Conservation (phyloP, 1,140 invertebrate species). For the Drosophila teissieri region DNA sequence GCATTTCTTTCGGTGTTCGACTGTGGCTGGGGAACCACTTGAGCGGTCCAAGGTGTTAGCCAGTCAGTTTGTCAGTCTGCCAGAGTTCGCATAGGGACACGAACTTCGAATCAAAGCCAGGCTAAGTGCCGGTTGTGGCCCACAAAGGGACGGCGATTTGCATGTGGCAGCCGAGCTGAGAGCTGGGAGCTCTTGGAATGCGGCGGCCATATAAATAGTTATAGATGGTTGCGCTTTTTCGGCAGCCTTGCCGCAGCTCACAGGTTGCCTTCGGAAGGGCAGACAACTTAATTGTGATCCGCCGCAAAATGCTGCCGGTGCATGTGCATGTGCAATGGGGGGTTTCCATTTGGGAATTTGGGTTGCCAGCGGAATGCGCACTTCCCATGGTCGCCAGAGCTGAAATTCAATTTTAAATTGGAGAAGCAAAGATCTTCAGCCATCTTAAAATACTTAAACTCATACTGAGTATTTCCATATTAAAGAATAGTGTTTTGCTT, state of each 20-base stretch:
- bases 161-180: constrained; percentile 61
- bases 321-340: constrained; percentile 22
- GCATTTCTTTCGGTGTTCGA: not conserved
- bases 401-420: not conserved
- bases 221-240: constrained; percentile 51
- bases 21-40: constrained; percentile 17
- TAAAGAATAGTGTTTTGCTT: too few species aligned
- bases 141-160: constrained; percentile 60
- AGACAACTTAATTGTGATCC: constrained; percentile 59
- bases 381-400: constrained; percentile 24
- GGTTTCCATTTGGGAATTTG: constrained; percentile 28
- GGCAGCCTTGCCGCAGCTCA: constrained; percentile 57
- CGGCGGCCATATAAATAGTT: constrained; percentile 56
- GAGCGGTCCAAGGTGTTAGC: constrained; percentile 67
- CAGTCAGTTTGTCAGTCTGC: constrained; percentile 53
- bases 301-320: constrained; percentile 28
- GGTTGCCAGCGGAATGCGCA: constrained; percentile 28
- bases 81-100: constrained; percentile 77
- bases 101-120: constrained; percentile 82
- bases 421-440: not conserved
- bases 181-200: constrained; percentile 51
- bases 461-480: too few species aligned
- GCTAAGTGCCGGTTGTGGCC: constrained; percentile 71
- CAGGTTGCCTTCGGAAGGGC: constrained; percentile 49
- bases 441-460: not conserved